Base-by-base conservation (phyloP, 2,797 vertebrate genomes). In the Okamejei kenojei region DNA sequence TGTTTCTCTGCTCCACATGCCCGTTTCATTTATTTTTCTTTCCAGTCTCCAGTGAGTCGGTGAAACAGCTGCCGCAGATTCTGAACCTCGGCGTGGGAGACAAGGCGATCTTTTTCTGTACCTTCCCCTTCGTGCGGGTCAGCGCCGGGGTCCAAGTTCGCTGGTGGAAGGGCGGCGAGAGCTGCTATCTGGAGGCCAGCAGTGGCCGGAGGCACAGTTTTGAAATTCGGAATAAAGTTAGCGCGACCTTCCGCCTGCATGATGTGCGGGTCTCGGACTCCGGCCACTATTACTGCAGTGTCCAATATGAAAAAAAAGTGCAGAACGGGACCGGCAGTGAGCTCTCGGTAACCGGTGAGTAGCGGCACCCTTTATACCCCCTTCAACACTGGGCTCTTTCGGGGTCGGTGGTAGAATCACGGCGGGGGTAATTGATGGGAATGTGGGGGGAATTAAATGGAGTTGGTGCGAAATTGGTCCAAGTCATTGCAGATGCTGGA, bases 71-170 rank as follows among this genome's bases (percentile, higher is more conserved):
- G 13, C 82, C 82, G 1, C 1, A 7, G 0, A 32, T 0, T 0
- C 13, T 63, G 6, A 86, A n/a, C 82, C 0, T 1, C 3, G 63
- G 0, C 4, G n/a, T 0, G 7, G 82, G 82, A 0, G 7, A 6
- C 6, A 65, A 63, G 15, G 58, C 3, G 58, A 65, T 3, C 13
- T 86, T 86, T 6, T 65, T 0, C 29, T 86, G 82, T 13, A n/a
- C 29, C 5, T 86, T 86, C 82, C 0, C 58, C 1, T 65, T 86
- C 17, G 58, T n/a, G 6, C 13, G 13, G 15, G 58, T 17, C 13
- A n/a, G 6, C 0, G n/a, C 58, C 9, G 17, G 0, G 0, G 15
- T 86, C 58, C 82, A 7, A 15, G 82, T 86, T 26, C n/a, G 17
- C 6, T 86, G 82, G 82, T 86, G 82, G 82, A 86, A 2, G 7